A percentile compares a stretch with the other conserved stretches of the same genome.
phyloP scores from a whole-genome alignment of 2,888 invertebrate genomes.

The Entomobrya multifasciata region DNA sequence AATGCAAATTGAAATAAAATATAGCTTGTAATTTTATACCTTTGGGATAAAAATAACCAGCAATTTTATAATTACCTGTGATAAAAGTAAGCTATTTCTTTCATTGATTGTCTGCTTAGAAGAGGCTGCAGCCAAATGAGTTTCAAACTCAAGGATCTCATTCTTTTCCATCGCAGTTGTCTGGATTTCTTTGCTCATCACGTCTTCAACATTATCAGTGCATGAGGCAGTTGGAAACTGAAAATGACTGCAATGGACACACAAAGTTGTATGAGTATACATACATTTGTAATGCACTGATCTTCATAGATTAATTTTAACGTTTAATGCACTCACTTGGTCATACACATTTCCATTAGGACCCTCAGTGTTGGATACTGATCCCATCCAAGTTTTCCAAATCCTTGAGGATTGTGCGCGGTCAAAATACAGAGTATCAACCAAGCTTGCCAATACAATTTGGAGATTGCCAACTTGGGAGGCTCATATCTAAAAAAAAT shows the following conservation, averaged over 20 bases:
- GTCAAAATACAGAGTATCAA: constrained; percentile 91
- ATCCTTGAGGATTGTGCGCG: constrained; percentile 94
- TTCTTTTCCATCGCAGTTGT: constrained; percentile 88
- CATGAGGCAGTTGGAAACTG: constrained; percentile 86
- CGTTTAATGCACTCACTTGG: constrained; percentile 86
- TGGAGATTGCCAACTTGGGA: constrained; percentile 94
- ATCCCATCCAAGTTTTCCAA: constrained; percentile 93
- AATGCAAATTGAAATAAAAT: no score
- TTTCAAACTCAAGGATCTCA: constrained; percentile 92
- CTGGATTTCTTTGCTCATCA: constrained; percentile 86
- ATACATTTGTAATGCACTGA: constrained; percentile 7
- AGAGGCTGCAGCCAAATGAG: constrained; percentile 94
- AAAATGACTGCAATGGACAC: constrained; percentile 84
- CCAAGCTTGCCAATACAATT: constrained; percentile 98
- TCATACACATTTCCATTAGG: constrained; percentile 98
- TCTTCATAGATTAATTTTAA: constrained; percentile 1
- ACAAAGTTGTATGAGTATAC: no score
- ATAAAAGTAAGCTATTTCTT: constrained; percentile 91
- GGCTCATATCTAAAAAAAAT: constrained; percentile 87
- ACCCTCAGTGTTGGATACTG: constrained; percentile 94
- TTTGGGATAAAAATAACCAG: no score
- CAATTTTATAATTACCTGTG: no score
- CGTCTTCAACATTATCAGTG: constrained; percentile 84
- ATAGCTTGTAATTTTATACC: no score
- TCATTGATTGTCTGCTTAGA: constrained; percentile 92